Conservation (phyloP, 2,888 invertebrate genomes). For the Helicoverpa assulta region DNA sequence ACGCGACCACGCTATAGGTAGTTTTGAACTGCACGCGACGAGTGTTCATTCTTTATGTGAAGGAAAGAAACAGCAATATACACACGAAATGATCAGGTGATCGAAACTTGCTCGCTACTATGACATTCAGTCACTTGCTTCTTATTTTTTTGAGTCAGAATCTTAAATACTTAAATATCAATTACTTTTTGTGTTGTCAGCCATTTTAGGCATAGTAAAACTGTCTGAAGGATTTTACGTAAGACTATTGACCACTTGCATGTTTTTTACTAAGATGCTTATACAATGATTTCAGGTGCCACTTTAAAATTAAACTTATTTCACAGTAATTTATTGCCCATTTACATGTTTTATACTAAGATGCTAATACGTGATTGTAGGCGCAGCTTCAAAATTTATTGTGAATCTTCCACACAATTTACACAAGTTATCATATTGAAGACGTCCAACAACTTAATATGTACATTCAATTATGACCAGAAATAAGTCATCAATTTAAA, state of each 20-base stretch:
- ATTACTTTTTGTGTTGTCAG: slow-evolving; percentile 3
- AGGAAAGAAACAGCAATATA: slow-evolving; percentile 35
- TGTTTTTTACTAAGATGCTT: slow-evolving; percentile 13
- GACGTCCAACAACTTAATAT: background rate
- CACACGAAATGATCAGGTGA: slow-evolving; percentile 15
- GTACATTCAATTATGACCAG: slow-evolving; percentile 2
- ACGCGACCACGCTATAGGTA: slow-evolving; percentile 11
- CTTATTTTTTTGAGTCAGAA: slow-evolving; percentile 3
- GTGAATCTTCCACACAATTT: background rate
- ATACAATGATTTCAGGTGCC: no score
- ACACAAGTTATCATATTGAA: background rate
- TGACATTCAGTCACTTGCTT: slow-evolving; percentile 17
- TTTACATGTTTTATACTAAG: no score
- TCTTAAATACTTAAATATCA: slow-evolving; percentile 17
- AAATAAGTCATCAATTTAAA: slow-evolving; percentile 19
- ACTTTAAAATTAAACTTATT: no score
- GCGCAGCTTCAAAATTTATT: background rate
- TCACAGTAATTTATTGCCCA: no score
- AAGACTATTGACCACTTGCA: slow-evolving; percentile 1
- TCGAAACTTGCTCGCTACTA: slow-evolving; percentile 19
- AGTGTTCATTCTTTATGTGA: slow-evolving; percentile 15
- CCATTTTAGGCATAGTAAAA: slow-evolving; percentile 3
- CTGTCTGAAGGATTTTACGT: background rate
- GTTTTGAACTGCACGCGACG: slow-evolving; percentile 28
- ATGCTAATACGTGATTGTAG: background rate